These are phyloP conservation scores for Myotis findleyi DNA, from an alignment of 2,797 vertebrate species.

Conservation along the genomic window DNA sequence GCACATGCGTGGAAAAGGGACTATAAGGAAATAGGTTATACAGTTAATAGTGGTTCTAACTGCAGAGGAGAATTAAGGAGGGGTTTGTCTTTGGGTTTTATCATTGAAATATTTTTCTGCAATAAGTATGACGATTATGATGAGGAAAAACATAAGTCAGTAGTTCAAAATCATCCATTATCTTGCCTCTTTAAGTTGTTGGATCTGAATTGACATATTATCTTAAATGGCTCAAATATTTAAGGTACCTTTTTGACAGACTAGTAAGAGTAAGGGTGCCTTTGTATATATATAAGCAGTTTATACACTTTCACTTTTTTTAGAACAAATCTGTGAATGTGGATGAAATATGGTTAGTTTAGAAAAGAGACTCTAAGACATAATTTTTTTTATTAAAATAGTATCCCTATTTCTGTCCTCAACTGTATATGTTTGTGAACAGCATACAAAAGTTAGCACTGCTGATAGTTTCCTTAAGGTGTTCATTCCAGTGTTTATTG, in stretches of 20 bases:
- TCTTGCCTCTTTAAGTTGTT: neutral
- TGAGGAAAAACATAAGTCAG: neutral
- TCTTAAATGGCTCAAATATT: neutral
- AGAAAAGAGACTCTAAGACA: neutral
- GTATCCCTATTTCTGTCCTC: neutral
- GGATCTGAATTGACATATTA: neutral
- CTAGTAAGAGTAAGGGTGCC: neutral
- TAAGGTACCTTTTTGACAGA: constrained; percentile 9
- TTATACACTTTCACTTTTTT: neutral
- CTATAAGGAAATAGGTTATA: neutral
- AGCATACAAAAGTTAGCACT: neutral
- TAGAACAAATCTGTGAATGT: neutral
- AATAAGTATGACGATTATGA: neutral
- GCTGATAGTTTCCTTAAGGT: neutral
- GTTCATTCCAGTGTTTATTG: neutral
- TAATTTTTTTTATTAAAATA: neutral
- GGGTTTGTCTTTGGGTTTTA: neutral
- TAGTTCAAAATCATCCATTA: constrained; percentile 9
- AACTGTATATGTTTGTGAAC: neutral
- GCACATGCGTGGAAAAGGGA: neutral
- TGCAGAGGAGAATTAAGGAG: neutral
- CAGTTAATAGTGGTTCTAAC: neutral
- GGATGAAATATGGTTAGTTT: neutral
- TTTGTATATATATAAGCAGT: neutral
- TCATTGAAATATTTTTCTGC: constrained; percentile 5